Evolutionary conservation across 2,113 vertebrate species (phyloP).

Genomic region (Prionailurus viverrinus): DNA sequence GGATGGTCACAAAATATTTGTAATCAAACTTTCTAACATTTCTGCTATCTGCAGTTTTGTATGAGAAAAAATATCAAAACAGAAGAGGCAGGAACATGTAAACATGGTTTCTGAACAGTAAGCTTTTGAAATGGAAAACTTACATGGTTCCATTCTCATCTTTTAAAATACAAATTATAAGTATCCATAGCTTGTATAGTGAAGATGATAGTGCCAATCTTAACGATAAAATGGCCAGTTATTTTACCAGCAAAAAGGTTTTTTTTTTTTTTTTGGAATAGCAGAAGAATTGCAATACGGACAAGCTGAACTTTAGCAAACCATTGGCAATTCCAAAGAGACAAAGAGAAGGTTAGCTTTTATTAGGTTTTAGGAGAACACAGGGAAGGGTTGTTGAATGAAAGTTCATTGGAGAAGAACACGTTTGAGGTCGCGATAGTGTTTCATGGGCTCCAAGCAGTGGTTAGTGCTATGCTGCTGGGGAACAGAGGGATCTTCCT

Average conservation of each 20-base stretch:
- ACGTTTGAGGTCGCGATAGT: background rate
- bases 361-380: background rate
- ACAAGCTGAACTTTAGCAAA: background rate
- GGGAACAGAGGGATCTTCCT: background rate
- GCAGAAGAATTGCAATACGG: background rate
- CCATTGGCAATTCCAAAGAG: background rate
- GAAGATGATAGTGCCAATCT: background rate
- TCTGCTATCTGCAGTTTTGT: background rate
- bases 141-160: background rate
- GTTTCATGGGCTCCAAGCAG: background rate
- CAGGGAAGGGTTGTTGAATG: background rate
- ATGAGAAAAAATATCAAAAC: background rate
- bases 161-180: background rate
- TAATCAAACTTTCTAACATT: background rate
- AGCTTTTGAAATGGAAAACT: background rate
- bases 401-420: background rate
- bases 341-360: background rate
- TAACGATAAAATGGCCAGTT: background rate
- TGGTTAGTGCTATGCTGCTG: background rate
- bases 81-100: background rate
- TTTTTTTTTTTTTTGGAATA: background rate
- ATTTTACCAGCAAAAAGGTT: background rate
- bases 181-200: background rate
- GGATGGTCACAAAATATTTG: background rate
- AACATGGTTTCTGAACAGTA: background rate